Base-by-base conservation (phyloP, 2,113 vertebrate genomes). In the Jaculus jaculus region DNA sequence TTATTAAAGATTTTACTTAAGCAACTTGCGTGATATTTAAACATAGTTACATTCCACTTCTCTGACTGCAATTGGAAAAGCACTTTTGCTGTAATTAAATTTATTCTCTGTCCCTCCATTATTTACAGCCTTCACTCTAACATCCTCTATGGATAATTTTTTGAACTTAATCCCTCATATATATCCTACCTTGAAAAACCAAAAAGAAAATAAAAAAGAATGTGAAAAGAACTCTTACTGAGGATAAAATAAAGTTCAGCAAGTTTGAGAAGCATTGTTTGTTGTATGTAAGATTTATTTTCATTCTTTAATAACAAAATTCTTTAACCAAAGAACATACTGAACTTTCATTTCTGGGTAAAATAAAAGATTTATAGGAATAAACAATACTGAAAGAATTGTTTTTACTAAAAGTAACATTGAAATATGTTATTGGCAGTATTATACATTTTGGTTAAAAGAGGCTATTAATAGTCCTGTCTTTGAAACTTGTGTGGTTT, bases 401-500 rank as follows among this genome's bases (percentile, higher is more conserved):
- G n/a, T 61, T 30, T 51, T 85, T 94, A 81, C 5, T 47, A 34
- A 88, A 92, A 91, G 68, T 83, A 93, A 75, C 51, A 80, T 54
- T 54, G 71, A 92, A 74, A 84, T 73, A 61, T 74, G 23, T 8
- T 87, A 58, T 75, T 79, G n/a, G 77, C 16, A 58, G 5, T 87
- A 83, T 78, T 79, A 3, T 65, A n/a, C 90, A 51, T 94, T 83
- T 65, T 78, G 86, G 81, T 91, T 54, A 54, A 82, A 47, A 69
- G 66, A 51, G 4, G 82, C 9, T 81, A 20, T 61, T 92, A 87
- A 60, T 13, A 23, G 6, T 80, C 23, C 61, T 84, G 30, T 24
- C 88, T 47, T 90, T 81, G 39, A 93, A 91, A 63, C 30, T 89
- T 84, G 51, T 37, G 74, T 79, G 72, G 21, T 83, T 96, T 84